Base-by-base conservation (phyloP, 1,140 invertebrate genomes). In the Geopemphigus sp. region DNA sequence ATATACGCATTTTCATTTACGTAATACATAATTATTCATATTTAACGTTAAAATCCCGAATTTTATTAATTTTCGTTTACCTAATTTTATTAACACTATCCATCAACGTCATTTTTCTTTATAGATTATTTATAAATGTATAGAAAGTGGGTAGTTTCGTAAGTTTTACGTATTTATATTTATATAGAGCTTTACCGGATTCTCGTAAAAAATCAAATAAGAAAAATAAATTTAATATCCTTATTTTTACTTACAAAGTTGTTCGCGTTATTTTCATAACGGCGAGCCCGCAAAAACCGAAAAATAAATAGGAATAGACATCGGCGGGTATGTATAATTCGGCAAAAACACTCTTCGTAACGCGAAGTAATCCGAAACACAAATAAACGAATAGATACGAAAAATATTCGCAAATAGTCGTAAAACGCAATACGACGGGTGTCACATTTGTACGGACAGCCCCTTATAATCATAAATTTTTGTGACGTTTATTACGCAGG, bases 181-280 rank as follows among this genome's bases (percentile, higher is more conserved):
- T 39, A 39, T 39, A 39, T 39, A 39, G 22, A 68, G 19, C 22
- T 68, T 22, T 50, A 68, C 47, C 22, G 47, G 22, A 0, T 50
- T 22, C n/a, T 50, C 45, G 45, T 68, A 68, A 68, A 68, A 59
- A 68, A 68, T 50, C 39, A 68, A 68, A 68, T 50, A 50, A 68
- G 22, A 50, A 50, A 26, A 68, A 66, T 17, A 50, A 50, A 68
- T 14, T 24, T 50, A 26, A 22, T 50, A n/a, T 50, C 50, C 45
- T 68, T 12, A 17, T 1, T 68, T 66, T 68, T 50, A 68, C 14
- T 12, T 22, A 14, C 26, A 26, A 68, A 47, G 66, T 68, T 68
- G 15, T 50, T 68, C 45, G 8, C 22, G 5, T 68, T 68, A 68
- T 68, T 68, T 68, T 68, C 50, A 68, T 68, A 68, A 68, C 24